Percentiles rank a stretch among this genome's conserved stretches.
Evolutionary conservation across 2,888 invertebrate species (phyloP).

Genomic region (Cynaeus angustus): DNA sequence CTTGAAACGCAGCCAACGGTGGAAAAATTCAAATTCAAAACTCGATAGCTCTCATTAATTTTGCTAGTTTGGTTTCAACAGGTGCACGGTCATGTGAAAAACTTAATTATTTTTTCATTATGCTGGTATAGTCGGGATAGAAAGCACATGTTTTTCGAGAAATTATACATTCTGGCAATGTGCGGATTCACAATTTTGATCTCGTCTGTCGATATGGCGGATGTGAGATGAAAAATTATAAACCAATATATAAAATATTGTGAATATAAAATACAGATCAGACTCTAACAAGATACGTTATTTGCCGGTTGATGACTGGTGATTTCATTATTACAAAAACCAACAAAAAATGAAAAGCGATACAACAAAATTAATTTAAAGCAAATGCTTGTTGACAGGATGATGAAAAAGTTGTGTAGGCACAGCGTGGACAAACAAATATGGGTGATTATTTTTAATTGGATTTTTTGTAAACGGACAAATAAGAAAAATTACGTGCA

Average conservation of each 20-base stretch:
- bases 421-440: conserved; percentile 10
- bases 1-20: conserved; percentile 18
- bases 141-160: conserved; percentile 55
- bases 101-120: conserved; percentile 28
- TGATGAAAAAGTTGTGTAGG: conserved; percentile 19
- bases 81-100: conserved; percentile 60
- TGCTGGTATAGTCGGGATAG: too few species aligned
- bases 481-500: background rate
- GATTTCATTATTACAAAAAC: background rate
- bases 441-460: conserved; percentile 25
- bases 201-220: conserved; percentile 10
- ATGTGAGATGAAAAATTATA: conserved; percentile 24
- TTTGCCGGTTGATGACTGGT: background rate
- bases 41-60: conserved; percentile 59
- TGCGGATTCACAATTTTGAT: conserved; percentile 24
- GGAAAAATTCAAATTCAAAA: conserved; percentile 41
- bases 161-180: conserved; percentile 32
- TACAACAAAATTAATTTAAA: background rate
- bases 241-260: conserved; percentile 8
- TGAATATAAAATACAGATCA: background rate
- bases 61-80: conserved; percentile 60
- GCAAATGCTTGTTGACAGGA: conserved; percentile 1
- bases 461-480: conserved; percentile 14
- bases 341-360: background rate
- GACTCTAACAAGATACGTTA: too few species aligned